phyloP scores from a whole-genome alignment of 2,113 vertebrate genomes.

The Barbus barbus region DNA sequence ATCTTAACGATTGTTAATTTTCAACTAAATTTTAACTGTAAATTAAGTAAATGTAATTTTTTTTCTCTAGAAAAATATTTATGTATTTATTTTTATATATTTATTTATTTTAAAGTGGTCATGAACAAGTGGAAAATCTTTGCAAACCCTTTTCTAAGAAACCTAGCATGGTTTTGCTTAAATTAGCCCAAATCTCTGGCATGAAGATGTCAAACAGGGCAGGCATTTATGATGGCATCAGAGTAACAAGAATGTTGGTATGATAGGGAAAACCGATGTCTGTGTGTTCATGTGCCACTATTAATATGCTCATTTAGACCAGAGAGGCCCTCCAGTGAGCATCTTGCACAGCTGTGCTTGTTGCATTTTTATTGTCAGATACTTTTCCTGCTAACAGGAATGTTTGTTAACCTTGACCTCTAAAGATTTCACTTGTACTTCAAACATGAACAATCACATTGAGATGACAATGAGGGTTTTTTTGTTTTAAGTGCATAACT shows the following conservation, averaged over 20 bases:
- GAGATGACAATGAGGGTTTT: neutral
- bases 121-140: neutral
- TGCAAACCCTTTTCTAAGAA: too few relatives aligned
- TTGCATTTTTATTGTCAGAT: neutral
- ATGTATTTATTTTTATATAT: too few relatives aligned
- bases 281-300: neutral
- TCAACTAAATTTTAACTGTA: neutral
- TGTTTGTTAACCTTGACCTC: neutral
- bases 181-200: neutral
- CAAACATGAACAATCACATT: neutral
- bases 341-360: neutral
- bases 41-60: too few relatives aligned
- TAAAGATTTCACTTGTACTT: conserved; percentile 8
- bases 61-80: neutral
- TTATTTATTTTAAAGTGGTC: too few relatives aligned
- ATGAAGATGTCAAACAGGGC: neutral
- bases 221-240: too few relatives aligned
- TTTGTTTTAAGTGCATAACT: neutral
- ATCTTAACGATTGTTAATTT: too few relatives aligned
- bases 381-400: neutral
- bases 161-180: too few relatives aligned
- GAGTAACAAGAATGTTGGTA: neutral
- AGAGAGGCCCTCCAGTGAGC: neutral
- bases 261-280: neutral
- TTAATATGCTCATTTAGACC: neutral